phyloP scores from a whole-genome alignment of 92 coral and sea anemone genomes.

The Palythoa grandis region DNA sequence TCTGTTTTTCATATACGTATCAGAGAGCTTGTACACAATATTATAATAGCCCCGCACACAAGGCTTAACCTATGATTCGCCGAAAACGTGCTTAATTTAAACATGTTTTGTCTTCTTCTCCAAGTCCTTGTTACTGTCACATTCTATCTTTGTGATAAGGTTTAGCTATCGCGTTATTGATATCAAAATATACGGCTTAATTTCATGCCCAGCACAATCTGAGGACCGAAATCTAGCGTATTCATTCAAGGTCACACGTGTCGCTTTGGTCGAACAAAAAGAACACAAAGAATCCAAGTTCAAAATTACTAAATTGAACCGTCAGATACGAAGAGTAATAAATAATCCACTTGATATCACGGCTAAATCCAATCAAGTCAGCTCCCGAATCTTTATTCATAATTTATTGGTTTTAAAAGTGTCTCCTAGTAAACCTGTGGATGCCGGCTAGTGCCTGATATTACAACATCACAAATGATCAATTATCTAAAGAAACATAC shows the following conservation, averaged over 20 bases:
- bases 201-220: constrained; percentile 12
- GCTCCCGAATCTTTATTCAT: constrained; percentile 6
- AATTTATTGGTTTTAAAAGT: constrained; percentile 9
- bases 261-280: not conserved
- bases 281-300: constrained; percentile 8
- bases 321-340: constrained; percentile 11
- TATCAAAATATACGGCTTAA: not conserved
- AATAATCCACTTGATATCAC: constrained; percentile 2
- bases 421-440: not conserved
- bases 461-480: constrained; percentile 13
- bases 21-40: constrained; percentile 12
- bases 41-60: constrained; percentile 20
- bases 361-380: constrained; percentile 22
- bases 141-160: constrained; percentile 31
- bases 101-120: constrained; percentile 10
- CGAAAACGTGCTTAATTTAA: constrained; percentile 36
- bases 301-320: constrained; percentile 3
- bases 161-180: constrained; percentile 9
- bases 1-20: constrained; percentile 16
- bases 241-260: constrained; percentile 40
- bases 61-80: constrained; percentile 18
- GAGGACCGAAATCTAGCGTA: not conserved
- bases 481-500: constrained; percentile 17
- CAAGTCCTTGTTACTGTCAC: constrained; percentile 17
- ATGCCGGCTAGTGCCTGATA: not conserved